phyloP scores from a whole-genome alignment of 2,797 vertebrate species.

The Pteropus rufus region DNA sequence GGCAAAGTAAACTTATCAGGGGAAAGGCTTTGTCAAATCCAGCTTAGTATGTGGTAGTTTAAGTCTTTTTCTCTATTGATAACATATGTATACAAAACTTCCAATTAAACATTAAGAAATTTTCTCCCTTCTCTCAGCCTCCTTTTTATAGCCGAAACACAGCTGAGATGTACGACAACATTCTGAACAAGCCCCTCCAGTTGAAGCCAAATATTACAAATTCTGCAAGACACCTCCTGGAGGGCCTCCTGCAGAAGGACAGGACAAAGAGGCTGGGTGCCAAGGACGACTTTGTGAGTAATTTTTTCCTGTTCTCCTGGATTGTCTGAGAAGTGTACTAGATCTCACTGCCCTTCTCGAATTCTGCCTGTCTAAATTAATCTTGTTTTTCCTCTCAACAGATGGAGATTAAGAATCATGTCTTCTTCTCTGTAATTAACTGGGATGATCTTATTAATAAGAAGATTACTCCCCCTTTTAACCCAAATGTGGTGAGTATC shows the following conservation, averaged over 20 bases:
- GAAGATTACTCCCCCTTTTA: slow-evolving; percentile 99
- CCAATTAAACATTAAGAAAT: not conserved
- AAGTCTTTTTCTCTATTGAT: not conserved
- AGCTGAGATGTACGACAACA: slow-evolving; percentile 99
- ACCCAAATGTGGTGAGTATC: slow-evolving; percentile 97
- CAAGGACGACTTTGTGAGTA: slow-evolving; percentile 97
- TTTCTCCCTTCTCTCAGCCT: slow-evolving; percentile 83
- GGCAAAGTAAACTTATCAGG: not conserved
- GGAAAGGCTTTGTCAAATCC: not conserved
- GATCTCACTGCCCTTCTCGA: slow-evolving; percentile 30
- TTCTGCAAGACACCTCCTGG: slow-evolving; percentile 93
- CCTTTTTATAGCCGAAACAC: slow-evolving; percentile 99
- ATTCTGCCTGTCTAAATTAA: slow-evolving; percentile 69
- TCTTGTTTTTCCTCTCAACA: slow-evolving; percentile 83
- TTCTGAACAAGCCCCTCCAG: slow-evolving; percentile 98
- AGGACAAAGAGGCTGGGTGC: slow-evolving; percentile 95
- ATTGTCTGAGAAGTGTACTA: not conserved
- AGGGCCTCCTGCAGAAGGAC: slow-evolving; percentile 97
- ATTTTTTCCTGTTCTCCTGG: not conserved
- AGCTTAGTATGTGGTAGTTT: not conserved
- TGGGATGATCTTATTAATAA: slow-evolving; percentile 99
- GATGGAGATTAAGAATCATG: slow-evolving; percentile 97
- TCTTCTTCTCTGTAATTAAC: slow-evolving; percentile 99
- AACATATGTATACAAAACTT: not conserved
- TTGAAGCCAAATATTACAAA: slow-evolving; percentile 99